These are phyloP conservation scores for Heterotilapia buettikoferi DNA, from an alignment of 2,113 vertebrate genomes.

Conservation along the genomic window DNA sequence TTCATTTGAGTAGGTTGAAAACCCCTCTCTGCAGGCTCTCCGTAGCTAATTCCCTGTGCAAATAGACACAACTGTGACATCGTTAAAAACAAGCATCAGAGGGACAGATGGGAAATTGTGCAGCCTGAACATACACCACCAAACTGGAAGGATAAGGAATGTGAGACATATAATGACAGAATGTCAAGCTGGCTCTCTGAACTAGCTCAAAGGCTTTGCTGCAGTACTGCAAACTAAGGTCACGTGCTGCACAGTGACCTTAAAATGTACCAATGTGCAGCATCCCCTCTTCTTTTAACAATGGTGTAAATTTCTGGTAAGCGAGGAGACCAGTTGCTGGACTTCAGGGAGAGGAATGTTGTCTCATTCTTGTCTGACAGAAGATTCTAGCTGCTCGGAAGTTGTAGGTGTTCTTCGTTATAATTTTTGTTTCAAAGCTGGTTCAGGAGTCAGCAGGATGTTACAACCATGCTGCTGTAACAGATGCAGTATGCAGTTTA, in stretches of 20 bases:
- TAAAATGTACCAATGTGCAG: neutral
- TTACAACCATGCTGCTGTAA: neutral
- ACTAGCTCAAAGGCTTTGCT: neutral
- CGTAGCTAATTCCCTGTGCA: neutral
- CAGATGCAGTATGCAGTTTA: neutral
- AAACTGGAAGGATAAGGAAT: neutral
- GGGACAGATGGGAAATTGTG: neutral
- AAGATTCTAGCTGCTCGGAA: neutral
- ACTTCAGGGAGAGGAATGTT: neutral
- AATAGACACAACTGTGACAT: neutral
- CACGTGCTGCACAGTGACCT: neutral
- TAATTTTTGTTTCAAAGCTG: neutral
- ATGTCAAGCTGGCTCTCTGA: neutral
- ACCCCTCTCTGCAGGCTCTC: neutral
- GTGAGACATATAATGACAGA: neutral
- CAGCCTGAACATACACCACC: neutral
- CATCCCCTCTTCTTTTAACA: neutral
- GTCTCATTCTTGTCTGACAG: neutral
- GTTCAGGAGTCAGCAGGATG: neutral
- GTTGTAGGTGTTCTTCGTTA: neutral
- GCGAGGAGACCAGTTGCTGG: neutral
- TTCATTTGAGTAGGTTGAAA: neutral
- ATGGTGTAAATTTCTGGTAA: neutral
- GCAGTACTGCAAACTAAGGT: neutral
- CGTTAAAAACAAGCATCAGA: neutral